phyloP scores from a whole-genome alignment of 2,797 vertebrate species.

The Sebastes oblongus region DNA sequence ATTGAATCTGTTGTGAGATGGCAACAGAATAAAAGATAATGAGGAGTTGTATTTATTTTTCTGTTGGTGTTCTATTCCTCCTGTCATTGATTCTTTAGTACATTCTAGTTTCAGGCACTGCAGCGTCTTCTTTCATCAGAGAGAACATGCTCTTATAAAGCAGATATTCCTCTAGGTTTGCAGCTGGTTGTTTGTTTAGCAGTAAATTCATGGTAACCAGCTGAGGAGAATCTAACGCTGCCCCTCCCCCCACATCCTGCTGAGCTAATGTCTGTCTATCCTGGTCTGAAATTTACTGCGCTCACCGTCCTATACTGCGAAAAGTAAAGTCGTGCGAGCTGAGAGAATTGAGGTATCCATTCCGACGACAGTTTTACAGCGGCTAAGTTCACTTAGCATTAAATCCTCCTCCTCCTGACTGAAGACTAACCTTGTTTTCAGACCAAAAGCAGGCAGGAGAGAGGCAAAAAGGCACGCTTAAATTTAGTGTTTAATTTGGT shows the following conservation, averaged over 20 bases:
- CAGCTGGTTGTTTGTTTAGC: neutral
- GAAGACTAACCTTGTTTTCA: constrained; percentile 46
- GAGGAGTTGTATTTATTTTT: too few species aligned
- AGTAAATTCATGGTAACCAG: neutral
- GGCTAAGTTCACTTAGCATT: constrained; percentile 61
- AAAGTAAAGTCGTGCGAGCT: constrained; percentile 4
- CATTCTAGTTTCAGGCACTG: too few species aligned
- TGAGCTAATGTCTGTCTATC: constrained; percentile 34
- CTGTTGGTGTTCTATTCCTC: too few species aligned
- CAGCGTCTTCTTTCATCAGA: too few species aligned
- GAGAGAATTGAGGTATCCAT: constrained; percentile 65
- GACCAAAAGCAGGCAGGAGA: constrained; percentile 17
- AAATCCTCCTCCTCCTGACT: constrained; percentile 65
- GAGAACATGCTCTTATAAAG: neutral
- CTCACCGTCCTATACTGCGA: constrained; percentile 7
- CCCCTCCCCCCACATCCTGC: neutral
- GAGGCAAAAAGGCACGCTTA: constrained; percentile 28
- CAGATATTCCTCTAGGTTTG: neutral
- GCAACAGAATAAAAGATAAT: too few species aligned
- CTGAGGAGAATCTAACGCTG: neutral
- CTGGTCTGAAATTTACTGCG: constrained; percentile 38
- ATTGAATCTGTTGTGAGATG: too few species aligned
- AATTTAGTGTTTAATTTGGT: constrained; percentile 80
- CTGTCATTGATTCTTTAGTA: too few species aligned
- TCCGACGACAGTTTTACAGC: constrained; percentile 75